Evolutionary conservation across 64 coral and sea anemone genomes (phyloP).

Genomic region (Anthopleura sola): DNA sequence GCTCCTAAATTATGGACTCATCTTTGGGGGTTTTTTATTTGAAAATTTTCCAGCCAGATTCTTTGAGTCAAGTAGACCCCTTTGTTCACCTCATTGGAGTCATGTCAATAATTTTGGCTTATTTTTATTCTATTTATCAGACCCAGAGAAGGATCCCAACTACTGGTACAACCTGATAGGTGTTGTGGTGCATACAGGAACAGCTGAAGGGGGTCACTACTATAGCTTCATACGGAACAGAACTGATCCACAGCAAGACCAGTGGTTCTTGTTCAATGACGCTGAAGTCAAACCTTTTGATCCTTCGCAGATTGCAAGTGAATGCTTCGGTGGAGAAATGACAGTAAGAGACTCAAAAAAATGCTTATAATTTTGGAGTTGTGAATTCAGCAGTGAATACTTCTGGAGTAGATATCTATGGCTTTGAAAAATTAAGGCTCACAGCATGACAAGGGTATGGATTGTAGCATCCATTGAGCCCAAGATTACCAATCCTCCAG

Average conservation of each 20-base stretch:
- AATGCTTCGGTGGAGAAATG: slow-evolving; percentile 99
- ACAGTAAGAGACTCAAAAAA: slow-evolving; percentile 58
- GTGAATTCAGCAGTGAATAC: not conserved
- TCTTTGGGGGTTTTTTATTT: too few species aligned
- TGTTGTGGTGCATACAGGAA: slow-evolving; percentile 95
- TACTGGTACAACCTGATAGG: slow-evolving; percentile 97
- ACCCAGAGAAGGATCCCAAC: slow-evolving; percentile 77
- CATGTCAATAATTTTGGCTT: not conserved
- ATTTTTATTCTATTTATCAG: not conserved
- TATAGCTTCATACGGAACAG: slow-evolving; percentile 96
- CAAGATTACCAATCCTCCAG: too few species aligned
- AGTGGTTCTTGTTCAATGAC: slow-evolving; percentile 99
- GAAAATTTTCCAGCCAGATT: too few species aligned
- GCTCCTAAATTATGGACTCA: too few species aligned
- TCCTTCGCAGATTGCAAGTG: slow-evolving; percentile 91
- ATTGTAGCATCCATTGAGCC: too few species aligned
- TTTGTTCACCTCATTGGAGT: too few species aligned
- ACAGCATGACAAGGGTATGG: too few species aligned
- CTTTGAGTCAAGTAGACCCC: too few species aligned
- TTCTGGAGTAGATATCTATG: too few species aligned
- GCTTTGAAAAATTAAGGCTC: too few species aligned
- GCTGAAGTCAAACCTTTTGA: slow-evolving; percentile 99
- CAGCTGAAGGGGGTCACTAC: slow-evolving; percentile 96
- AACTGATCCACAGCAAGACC: slow-evolving; percentile 61
- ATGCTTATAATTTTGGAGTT: too few species aligned